Evolutionary conservation across 2,113 vertebrate genomes (phyloP).

Genomic region (Recurvirostra avosetta): DNA sequence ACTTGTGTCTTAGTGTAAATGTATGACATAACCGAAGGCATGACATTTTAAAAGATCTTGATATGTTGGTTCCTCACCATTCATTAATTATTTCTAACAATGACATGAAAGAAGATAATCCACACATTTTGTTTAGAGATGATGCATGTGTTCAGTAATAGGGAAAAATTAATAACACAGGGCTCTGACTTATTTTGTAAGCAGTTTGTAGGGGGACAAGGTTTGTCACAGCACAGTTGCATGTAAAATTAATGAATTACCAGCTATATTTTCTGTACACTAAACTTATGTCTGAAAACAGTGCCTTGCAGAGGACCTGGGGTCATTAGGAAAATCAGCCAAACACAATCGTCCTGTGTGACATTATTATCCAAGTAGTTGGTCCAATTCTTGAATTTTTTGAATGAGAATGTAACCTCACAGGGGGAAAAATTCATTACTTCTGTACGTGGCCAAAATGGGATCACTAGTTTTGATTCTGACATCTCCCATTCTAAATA

Average conservation of each 20-base stretch:
- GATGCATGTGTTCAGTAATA: not conserved
- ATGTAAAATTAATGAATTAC: not conserved
- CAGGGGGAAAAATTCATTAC: not conserved
- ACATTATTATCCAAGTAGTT: not conserved
- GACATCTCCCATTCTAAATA: not conserved
- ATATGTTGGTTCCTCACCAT: not conserved
- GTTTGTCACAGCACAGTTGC: not conserved
- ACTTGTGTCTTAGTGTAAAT: not conserved
- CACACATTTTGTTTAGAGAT: not conserved
- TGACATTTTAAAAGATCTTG: not conserved
- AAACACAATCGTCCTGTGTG: not conserved
- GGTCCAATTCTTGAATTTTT: not conserved
- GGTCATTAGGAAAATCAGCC: not conserved
- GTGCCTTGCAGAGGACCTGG: not conserved
- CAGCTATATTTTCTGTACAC: not conserved
- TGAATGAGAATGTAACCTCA: not conserved
- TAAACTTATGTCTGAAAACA: not conserved
- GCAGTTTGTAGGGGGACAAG: not conserved
- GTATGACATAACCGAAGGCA: not conserved
- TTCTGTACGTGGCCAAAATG: not conserved
- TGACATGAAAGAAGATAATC: not conserved
- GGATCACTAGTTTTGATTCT: not conserved
- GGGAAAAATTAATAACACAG: not conserved
- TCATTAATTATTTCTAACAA: not conserved
- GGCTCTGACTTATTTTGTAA: not conserved